These are phyloP conservation scores for Drosophila arizonae DNA, from an alignment of 1,140 invertebrate species.

Conservation along the genomic window DNA sequence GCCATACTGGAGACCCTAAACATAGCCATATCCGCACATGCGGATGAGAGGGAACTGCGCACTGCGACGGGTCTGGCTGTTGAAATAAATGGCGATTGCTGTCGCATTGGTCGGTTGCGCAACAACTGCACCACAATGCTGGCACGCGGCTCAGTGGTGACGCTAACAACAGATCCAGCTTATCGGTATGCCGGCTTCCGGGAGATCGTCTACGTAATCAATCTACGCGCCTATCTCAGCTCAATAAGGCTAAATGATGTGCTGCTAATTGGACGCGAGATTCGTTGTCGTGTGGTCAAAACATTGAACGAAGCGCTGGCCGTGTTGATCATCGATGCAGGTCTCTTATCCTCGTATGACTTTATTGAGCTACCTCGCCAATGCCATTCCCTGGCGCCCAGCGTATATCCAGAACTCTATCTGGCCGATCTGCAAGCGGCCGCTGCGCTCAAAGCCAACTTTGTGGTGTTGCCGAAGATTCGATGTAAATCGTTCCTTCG, in stretches of 20 bases:
- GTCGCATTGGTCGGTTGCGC: constrained; percentile 66
- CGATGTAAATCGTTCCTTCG: constrained; percentile 67
- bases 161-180: constrained; percentile 58
- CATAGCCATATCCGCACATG: constrained; percentile 47
- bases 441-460: constrained; percentile 51
- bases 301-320: constrained; percentile 64
- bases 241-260: constrained; percentile 58
- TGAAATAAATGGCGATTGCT: constrained; percentile 74
- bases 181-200: constrained; percentile 66
- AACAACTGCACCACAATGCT: constrained; percentile 72
- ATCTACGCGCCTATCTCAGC: constrained; percentile 61
- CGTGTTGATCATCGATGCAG: constrained; percentile 66
- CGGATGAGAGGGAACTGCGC: constrained; percentile 43
- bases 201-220: constrained; percentile 72
- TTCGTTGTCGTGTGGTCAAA: constrained; percentile 67
- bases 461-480: constrained; percentile 68
- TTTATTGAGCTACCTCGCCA: constrained; percentile 75
- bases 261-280: constrained; percentile 58
- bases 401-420: constrained; percentile 47
- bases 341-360: constrained; percentile 68
- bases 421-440: constrained; percentile 52
- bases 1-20: constrained; percentile 56
- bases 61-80: constrained; percentile 61
- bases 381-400: constrained; percentile 50
- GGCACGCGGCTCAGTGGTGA: constrained; percentile 53